phyloP scores from a whole-genome alignment of 2,888 invertebrate genomes.

The Macaria liturata region DNA sequence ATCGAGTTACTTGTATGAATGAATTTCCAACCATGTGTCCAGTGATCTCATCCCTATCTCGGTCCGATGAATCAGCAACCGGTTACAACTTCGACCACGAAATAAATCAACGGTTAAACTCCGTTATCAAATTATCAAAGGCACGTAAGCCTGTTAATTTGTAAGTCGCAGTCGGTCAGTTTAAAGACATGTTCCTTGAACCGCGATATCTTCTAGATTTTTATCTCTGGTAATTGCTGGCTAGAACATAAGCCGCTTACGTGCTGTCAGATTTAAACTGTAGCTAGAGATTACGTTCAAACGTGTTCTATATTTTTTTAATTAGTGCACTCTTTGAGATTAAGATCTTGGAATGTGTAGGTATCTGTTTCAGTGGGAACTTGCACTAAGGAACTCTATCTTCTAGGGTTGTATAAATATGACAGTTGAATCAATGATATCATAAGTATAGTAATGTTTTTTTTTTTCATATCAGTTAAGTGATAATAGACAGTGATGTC shows the following conservation, averaged over 20 bases:
- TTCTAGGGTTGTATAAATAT: too few species aligned
- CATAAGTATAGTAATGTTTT: too few species aligned
- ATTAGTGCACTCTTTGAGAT: conserved; percentile 32
- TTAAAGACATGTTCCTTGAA: conserved; percentile 78
- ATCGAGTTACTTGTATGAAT: not conserved
- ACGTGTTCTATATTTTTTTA: conserved; percentile 28
- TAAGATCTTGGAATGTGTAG: conserved; percentile 19
- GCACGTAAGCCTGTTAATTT: conserved; percentile 78
- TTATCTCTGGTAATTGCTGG: conserved; percentile 73
- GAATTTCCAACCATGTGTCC: too few species aligned
- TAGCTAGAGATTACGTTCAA: conserved; percentile 46
- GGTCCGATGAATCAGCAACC: conserved; percentile 59
- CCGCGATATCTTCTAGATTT: conserved; percentile 57
- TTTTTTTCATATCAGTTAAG: too few species aligned
- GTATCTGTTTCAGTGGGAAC: not conserved
- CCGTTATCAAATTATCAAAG: conserved; percentile 82
- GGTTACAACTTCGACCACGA: conserved; percentile 44
- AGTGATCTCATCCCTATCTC: conserved; percentile 5
- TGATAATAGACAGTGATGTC: too few species aligned
- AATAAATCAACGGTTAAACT: conserved; percentile 74
- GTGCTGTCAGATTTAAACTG: conserved; percentile 46
- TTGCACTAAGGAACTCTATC: conserved; percentile 11
- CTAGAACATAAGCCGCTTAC: conserved; percentile 68
- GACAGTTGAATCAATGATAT: too few species aligned
- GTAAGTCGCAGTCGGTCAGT: conserved; percentile 65